phyloP scores from a whole-genome alignment of 1,140 invertebrate genomes.

The Pseudomyrmex pallidus region DNA sequence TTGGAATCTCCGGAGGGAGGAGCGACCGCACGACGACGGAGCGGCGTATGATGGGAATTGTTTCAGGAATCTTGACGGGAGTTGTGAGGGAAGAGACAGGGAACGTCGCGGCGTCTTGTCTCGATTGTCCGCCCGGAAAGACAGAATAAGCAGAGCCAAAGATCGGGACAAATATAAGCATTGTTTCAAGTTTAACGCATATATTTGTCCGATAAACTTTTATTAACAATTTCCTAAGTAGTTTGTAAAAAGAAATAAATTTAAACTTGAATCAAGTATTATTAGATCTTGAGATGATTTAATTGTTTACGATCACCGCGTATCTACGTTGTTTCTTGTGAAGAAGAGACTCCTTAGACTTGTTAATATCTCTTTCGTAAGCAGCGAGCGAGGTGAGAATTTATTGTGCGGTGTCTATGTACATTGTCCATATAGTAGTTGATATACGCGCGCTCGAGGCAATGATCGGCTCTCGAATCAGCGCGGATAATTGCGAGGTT shows the following conservation, averaged over 20 bases:
- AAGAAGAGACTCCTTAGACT: not conserved
- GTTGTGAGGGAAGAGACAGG: not conserved
- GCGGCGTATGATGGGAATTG: slow-evolving; percentile 50
- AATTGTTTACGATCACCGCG: not conserved
- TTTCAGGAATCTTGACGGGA: slow-evolving; percentile 42
- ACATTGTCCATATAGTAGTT: too few species aligned
- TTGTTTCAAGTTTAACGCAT: too few species aligned
- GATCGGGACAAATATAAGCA: not conserved
- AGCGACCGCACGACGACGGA: not conserved
- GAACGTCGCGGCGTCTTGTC: not conserved
- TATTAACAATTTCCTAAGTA: too few species aligned
- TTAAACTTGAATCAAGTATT: too few species aligned
- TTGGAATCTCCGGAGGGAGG: slow-evolving; percentile 37
- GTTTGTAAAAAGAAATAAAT: too few species aligned
- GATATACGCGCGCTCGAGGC: slow-evolving; percentile 39
- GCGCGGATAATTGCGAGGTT: slow-evolving; percentile 46
- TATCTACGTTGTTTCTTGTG: not conserved
- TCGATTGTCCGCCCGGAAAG: not conserved
- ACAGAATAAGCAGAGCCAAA: not conserved
- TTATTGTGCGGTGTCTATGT: slow-evolving; percentile 18
- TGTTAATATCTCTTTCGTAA: slow-evolving; percentile 25
- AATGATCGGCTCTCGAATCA: slow-evolving; percentile 57
- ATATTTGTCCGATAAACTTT: not conserved
- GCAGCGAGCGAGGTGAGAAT: slow-evolving; percentile 13
- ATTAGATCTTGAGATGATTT: not conserved